A percentile compares a stretch with the other conserved stretches of the same genome.
These are phyloP conservation scores for Serrognathus titanus DNA, from an alignment of 2,888 invertebrate species.

Conservation along the genomic window DNA sequence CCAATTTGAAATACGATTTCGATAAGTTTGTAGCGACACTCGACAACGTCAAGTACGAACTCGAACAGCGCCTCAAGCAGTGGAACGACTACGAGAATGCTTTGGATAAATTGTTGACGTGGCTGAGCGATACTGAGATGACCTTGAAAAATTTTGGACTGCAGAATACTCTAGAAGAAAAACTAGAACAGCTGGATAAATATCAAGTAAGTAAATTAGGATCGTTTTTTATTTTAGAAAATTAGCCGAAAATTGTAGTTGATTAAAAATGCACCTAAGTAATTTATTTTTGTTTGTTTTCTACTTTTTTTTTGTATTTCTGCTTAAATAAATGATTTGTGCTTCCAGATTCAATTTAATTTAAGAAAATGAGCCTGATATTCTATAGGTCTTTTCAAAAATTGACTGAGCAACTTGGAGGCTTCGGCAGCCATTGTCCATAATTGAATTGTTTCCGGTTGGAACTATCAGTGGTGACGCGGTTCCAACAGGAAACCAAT, in stretches of 20 bases:
- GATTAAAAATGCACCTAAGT: background rate
- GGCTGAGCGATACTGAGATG: slow-evolving; percentile 84
- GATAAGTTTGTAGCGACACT: slow-evolving; percentile 77
- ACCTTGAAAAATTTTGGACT: slow-evolving; percentile 80
- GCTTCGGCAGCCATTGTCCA: no score
- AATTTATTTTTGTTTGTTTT: slow-evolving; percentile 11
- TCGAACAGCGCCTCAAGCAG: slow-evolving; percentile 81
- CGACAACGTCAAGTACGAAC: slow-evolving; percentile 71
- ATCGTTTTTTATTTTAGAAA: background rate
- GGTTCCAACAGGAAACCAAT: no score
- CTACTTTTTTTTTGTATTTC: background rate
- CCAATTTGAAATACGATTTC: slow-evolving; percentile 75
- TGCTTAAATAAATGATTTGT: no score
- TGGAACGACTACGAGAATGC: slow-evolving; percentile 90
- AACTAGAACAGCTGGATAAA: slow-evolving; percentile 83
- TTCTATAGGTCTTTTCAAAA: no score
- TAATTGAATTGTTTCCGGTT: no score
- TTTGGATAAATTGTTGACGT: slow-evolving; percentile 74
- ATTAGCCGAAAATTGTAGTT: no score
- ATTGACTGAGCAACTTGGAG: no score
- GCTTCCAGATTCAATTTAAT: no score
- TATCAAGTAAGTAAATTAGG: slow-evolving; percentile 68
- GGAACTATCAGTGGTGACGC: no score
- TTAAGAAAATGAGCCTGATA: no score
- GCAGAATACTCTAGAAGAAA: slow-evolving; percentile 83